Evolutionary conservation across 2,888 invertebrate species (phyloP).

Genomic region (Cheilosia pagana): DNA sequence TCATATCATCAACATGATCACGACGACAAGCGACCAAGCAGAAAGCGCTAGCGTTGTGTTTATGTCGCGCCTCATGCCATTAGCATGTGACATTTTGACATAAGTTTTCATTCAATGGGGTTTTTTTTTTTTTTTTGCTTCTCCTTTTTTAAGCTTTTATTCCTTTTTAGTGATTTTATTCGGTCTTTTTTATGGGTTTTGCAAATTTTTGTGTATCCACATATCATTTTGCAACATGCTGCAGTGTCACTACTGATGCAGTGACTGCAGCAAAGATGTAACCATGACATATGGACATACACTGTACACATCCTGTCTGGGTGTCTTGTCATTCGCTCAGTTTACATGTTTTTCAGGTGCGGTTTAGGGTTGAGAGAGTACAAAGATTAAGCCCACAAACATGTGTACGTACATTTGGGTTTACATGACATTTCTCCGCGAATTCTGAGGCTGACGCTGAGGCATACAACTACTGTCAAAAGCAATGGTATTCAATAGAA

Average conservation of each 20-base stretch:
- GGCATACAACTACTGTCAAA: no score
- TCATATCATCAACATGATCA: slow-evolving; percentile 60
- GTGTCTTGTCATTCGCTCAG: slow-evolving; percentile 34
- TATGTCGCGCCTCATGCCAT: slow-evolving; percentile 62
- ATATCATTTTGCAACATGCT: slow-evolving; percentile 53
- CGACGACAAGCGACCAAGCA: slow-evolving; percentile 43
- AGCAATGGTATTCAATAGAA: no score
- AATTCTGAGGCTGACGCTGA: no score
- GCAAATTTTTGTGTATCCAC: background rate
- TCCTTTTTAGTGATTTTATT: background rate
- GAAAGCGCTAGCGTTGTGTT: slow-evolving; percentile 27
- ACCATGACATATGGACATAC: slow-evolving; percentile 30
- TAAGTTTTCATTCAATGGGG: slow-evolving; percentile 54
- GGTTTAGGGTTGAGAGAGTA: slow-evolving; percentile 26
- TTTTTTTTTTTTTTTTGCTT: slow-evolving; percentile 15
- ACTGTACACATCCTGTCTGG: slow-evolving; percentile 47
- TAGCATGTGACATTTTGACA: slow-evolving; percentile 73
- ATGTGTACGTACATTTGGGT: background rate
- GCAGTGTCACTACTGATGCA: slow-evolving; percentile 49
- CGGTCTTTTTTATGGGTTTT: slow-evolving; percentile 20
- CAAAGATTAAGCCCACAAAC: slow-evolving; percentile 10
- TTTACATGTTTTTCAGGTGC: slow-evolving; percentile 60
- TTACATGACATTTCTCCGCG: background rate
- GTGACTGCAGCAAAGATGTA: slow-evolving; percentile 30
- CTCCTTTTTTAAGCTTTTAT: slow-evolving; percentile 3